Base-by-base conservation (phyloP, 2,797 vertebrate species). In the Saguinus oedipus region DNA sequence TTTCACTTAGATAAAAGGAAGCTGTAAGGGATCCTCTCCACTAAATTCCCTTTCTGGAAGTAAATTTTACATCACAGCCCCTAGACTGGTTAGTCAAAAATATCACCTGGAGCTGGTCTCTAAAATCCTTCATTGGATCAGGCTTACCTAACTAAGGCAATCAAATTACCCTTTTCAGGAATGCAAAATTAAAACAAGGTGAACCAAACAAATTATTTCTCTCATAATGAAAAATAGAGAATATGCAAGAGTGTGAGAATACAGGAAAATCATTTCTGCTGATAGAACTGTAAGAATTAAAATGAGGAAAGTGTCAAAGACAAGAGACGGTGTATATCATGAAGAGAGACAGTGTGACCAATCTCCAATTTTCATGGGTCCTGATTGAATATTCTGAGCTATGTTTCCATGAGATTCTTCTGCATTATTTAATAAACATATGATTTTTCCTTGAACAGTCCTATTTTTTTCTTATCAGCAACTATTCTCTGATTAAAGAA, bases 401-500 rank as follows among this genome's bases (percentile, higher is more conserved):
- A 57, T 76, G 44, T 85, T 92, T 68, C 9, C 12, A 2, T 33
- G n/a, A 46, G n/a, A 53, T 27, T 82, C 30, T 4, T 64, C 33
- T 48, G 27, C 33, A 39, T 59, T 42, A 50, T 42, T 74, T 14
- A 81, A 36, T 12, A 44, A 68, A 83, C 7, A 26, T 46, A 9
- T 22, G 53, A 14, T 50, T 36, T 59, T 76, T 33, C 19, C 7
- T 48, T 74, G 39, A 90, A 11, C 7, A 86, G 57, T 78, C 74
- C 64, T 4, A 42, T 70, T 78, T 61, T 76, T 59, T n/a, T 8
- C 22, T 85, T 48, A 72, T 53, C 20, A 72, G 57, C 5, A 93
- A 87, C 79, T 93, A 79, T 84, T 72, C 46, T 97, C 68, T 83
- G 6, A 78, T 48, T 83, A 12, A 79, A 42, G 59, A 90, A 22